Evolutionary conservation across 2,113 vertebrate species (phyloP).

Genomic region (Sminthopsis crassicaudata): DNA sequence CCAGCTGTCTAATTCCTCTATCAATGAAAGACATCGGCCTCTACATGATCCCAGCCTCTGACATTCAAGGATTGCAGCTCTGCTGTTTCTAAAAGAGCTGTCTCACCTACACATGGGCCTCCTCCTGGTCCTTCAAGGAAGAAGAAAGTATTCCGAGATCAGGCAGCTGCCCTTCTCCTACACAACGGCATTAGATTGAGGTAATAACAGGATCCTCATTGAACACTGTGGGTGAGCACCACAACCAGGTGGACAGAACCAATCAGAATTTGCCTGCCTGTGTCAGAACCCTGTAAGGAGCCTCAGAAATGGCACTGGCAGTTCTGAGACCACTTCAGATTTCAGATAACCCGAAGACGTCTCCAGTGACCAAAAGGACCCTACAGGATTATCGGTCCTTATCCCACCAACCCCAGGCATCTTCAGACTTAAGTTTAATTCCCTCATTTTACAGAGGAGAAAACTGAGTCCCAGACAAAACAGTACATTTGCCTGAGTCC

Average conservation of each 20-base stretch:
- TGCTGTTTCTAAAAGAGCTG: background rate
- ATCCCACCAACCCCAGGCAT: background rate
- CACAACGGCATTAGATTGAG: background rate
- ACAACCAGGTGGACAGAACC: constrained; percentile 27
- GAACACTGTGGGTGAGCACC: background rate
- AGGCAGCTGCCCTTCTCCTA: constrained; percentile 7
- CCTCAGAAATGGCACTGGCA: background rate
- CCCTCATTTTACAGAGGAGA: background rate
- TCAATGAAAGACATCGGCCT: background rate
- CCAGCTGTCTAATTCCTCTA: background rate
- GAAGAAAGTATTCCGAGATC: background rate
- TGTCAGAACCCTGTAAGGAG: background rate
- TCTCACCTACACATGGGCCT: background rate
- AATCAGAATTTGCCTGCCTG: constrained; percentile 15
- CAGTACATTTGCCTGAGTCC: background rate
- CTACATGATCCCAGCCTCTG: background rate
- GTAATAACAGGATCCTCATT: background rate
- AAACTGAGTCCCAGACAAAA: background rate
- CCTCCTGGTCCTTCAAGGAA: background rate
- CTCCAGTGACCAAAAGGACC: constrained; percentile 23
- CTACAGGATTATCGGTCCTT: background rate
- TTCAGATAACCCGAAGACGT: background rate
- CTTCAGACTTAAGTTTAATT: background rate
- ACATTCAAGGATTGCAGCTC: background rate
- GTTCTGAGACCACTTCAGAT: background rate